Evolutionary conservation across 2,113 vertebrate genomes (phyloP), one percentile per base, ranked within the genome.

Genomic region (Vireo altiloquus): DNA sequence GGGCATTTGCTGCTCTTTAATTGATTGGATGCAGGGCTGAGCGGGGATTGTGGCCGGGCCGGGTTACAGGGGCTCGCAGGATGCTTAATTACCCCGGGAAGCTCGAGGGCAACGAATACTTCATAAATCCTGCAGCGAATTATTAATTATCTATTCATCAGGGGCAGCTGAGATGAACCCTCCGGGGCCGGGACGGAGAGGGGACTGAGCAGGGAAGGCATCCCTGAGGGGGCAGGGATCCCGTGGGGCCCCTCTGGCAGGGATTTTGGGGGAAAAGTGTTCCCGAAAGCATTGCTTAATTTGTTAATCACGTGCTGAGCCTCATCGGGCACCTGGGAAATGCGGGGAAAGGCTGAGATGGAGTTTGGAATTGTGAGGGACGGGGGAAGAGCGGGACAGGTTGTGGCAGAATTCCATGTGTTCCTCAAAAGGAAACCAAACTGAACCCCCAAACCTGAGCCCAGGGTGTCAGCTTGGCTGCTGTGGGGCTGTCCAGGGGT

Each of bases 81-180:
- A 69, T 47, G 89, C 49, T 93, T 89, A 87, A 96, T 97, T 89
- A 93, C 93, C 65, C 79, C 9, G 61, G 91, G 75, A 95, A 72
- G 68, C 82, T 42, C 19, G 52, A 78, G 56, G 2, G 39, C 88
- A 40, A 92, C 80, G 94, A 95, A 92, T 65, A 57, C 74, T 96
- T 96, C 96, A 96, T 87, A 96, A 91, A 96, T 91, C 84, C 84
- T 57, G 85, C 87, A 40, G 89, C 93, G 90, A 95, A 93, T 95
- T 94, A 95, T 91, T 97, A 81, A 96, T 93, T 72, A 56, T 49
- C 80, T 76, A 37, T 93, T 90, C 66, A 94, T 94, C 82, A 70
- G 82, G 85, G 79, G 77, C 64, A 71, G 78, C 71, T 18, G 10
- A 13, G 68, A 76, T 60, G 89, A 90, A 59, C 37, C 35, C 61